Percentiles rank a stretch among this genome's conserved stretches.
Conservation (phyloP, 2,888 invertebrate genomes). For the Cynaeus angustus region DNA sequence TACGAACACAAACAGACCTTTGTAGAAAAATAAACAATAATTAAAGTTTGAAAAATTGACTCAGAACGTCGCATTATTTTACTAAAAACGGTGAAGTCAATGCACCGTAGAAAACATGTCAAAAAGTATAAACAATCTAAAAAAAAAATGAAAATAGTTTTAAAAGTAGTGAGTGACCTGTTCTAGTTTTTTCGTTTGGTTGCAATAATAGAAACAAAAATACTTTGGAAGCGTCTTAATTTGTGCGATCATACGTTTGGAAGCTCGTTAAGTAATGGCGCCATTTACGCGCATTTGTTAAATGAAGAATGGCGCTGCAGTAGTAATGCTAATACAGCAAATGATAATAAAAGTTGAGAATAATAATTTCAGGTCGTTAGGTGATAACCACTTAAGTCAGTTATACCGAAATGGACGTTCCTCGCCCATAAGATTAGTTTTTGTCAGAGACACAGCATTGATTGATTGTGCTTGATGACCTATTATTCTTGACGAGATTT, state of each 20-base stretch:
- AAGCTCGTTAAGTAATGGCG: conserved; percentile 21
- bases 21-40: conserved; percentile 51
- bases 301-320: conserved; percentile 23
- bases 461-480: conserved; percentile 65
- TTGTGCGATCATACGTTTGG: too few relatives aligned
- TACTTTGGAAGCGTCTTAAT: too few relatives aligned
- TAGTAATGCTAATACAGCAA: conserved; percentile 29
- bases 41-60: conserved; percentile 52
- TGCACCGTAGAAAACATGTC: not conserved
- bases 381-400: conserved; percentile 60
- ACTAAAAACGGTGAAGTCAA: not conserved
- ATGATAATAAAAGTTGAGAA: conserved; percentile 59
- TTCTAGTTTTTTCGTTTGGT: too few relatives aligned
- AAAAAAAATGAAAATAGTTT: not conserved
- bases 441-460: conserved; percentile 66
- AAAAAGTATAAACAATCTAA: too few relatives aligned
- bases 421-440: conserved; percentile 63
- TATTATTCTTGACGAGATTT: conserved; percentile 59
- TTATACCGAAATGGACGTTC: conserved; percentile 63
- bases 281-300: conserved; percentile 27
- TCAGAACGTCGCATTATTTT: conserved; percentile 43
- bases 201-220: too few relatives aligned
- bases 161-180: not conserved
- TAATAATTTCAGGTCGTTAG: conserved; percentile 62
- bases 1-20: conserved; percentile 46